Evolutionary conservation across 2,113 vertebrate genomes (phyloP), one percentile per base, ranked within the genome.

Genomic region (Tachysurus vachellii): DNA sequence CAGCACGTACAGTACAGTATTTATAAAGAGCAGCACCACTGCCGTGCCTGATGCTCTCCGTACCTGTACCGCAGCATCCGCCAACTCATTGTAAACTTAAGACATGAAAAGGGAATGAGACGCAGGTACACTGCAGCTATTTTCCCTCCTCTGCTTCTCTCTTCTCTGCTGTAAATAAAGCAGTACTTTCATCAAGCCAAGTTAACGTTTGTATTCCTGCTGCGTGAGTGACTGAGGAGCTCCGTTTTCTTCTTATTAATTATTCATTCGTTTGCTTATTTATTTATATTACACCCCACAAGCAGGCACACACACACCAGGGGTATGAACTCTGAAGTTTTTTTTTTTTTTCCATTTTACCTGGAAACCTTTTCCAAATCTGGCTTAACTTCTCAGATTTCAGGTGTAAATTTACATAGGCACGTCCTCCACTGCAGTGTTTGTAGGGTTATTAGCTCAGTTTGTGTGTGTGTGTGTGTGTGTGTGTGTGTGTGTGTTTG

Each of bases 121-220:
- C 17, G 14, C 53, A 57, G 77, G 21, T 80, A 0, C 54, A 59
- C 17, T 42, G 54, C 77, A 12, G 53, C 21, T 21, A 57, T 8
- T 19, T 36, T 77, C 53, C 12, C 54, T 64, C 28, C 47, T 77
- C 64, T 82, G 53, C 47, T 61, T 82, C 31, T 54, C 21, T 84
- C 62, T n/a, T 19, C 7, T 71, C 44, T 8, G 26, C 68, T 53
- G 16, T 23, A 71, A 70, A 47, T 84, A 83, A 88, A 91, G 86
- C 47, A 73, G 86, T 88, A 89, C 80, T 89, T 88, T 83, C 92
- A 89, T 93, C 93, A 92, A 88, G 87, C 82, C 89, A 89, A 89
- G 86, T 93, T 91, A 93, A 80, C 10, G 86, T 94, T 93, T 84
- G 82, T 80, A 80, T 93, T 92, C 87, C 71, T 87, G 88, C 91